These are phyloP conservation scores for Ametastegia equiseti DNA, from an alignment of 2,888 invertebrate genomes.

Conservation along the genomic window DNA sequence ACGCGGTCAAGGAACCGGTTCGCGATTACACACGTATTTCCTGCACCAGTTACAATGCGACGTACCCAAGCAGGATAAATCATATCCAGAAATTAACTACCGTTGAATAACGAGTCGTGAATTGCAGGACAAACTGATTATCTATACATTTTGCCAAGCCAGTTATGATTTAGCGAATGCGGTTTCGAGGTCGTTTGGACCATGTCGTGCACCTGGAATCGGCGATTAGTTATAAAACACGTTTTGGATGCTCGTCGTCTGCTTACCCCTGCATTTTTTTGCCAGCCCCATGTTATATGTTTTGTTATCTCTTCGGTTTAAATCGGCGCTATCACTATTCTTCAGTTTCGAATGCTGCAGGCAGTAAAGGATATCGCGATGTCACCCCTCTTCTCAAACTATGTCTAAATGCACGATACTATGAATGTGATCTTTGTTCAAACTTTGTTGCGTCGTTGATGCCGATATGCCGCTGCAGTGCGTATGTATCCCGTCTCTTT, in stretches of 20 bases:
- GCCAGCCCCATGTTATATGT: constrained; percentile 23
- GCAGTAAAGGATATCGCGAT: background rate
- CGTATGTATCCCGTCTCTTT: background rate
- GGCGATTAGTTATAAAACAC: background rate
- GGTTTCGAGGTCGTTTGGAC: too few relatives aligned
- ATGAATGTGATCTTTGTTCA: background rate
- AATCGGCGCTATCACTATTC: background rate
- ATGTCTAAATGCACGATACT: background rate
- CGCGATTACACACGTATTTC: too few relatives aligned
- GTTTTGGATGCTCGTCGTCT: background rate
- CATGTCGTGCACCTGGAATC: background rate
- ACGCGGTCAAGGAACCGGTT: too few relatives aligned
- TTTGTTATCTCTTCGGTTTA: background rate
- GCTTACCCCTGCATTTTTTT: constrained; percentile 23
- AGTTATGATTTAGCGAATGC: too few relatives aligned
- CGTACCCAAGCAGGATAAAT: too few relatives aligned
- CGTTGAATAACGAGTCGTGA: too few relatives aligned
- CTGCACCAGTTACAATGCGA: too few relatives aligned
- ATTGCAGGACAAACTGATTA: too few relatives aligned
- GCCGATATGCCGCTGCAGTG: background rate
- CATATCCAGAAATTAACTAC: too few relatives aligned
- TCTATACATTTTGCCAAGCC: too few relatives aligned
- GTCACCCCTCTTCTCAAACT: too few relatives aligned
- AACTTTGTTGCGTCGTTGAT: background rate
- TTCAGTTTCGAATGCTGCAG: background rate